phyloP scores from a whole-genome alignment of 1,140 invertebrate genomes.

The Gyrodactylus bullatarudis region DNA sequence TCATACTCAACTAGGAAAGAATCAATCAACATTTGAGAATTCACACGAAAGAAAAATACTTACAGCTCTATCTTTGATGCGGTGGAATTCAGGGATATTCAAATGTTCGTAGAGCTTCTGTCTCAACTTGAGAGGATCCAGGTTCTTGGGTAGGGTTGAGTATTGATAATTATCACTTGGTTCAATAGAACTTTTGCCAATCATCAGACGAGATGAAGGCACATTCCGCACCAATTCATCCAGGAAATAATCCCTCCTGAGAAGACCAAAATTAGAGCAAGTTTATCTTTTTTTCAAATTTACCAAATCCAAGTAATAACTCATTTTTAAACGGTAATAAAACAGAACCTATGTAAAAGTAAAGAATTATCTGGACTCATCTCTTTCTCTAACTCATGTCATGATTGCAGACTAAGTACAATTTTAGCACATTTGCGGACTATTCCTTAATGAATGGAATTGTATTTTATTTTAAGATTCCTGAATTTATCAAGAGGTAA shows the following conservation, averaged over 20 bases:
- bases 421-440: too few species aligned
- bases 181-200: background rate
- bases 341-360: too few species aligned
- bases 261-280: background rate
- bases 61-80: background rate
- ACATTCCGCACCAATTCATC: background rate
- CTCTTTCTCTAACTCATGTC: too few species aligned
- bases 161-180: background rate
- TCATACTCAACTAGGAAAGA: background rate
- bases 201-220: background rate
- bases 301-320: background rate
- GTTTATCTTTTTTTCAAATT: background rate
- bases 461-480: too few species aligned
- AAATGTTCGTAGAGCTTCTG: background rate
- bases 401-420: too few species aligned
- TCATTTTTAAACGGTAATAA: background rate
- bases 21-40: background rate
- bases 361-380: too few species aligned
- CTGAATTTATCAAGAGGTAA: too few species aligned
- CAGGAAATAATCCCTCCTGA: background rate
- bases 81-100: background rate
- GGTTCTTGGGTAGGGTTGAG: background rate
- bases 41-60: background rate
- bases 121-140: background rate
- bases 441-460: too few species aligned